Evolutionary conservation across 2,113 vertebrate species (phyloP), one percentile per base, ranked within the genome.

Genomic region (Gymnobelideus leadbeateri): DNA sequence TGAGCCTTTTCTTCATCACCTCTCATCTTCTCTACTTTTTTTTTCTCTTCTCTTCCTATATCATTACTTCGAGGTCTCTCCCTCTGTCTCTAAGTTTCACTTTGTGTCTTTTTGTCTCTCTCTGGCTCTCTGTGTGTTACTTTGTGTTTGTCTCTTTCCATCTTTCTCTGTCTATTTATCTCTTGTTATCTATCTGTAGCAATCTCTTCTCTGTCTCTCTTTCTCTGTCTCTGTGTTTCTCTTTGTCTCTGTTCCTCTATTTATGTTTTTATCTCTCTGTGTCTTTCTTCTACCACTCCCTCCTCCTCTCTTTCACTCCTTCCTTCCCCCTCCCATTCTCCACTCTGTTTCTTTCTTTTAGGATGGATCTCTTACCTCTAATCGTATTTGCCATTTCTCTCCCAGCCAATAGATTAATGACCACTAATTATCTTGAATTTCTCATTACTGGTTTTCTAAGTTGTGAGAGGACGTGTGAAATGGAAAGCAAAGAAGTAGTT

Each of bases 351-450:
- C 2, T 77, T 57, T 91, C 89, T 89, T 68, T 91, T 19, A 49
- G 43, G 25, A 96, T 92, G 25, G 19, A 94, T 94, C 53, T 25
- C 92, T 90, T 43, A 93, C 57, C 37, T 95, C 6, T 12, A 61
- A 89, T 93, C 77, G 26, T 93, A 3, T 54, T 50, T 93, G 93
- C 43, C 94, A 26, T 91, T 96, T 96, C 92, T 97, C 52, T 89
- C 61, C 92, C 37, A 90, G 68, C 10, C 49, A 95, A 25, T 93
- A 96, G 89, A 55, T 8, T 95, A 93, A 91, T 92, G 53, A 51
- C 11, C 54, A 4, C 3, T 96, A 96, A 94, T 77, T 28, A 93
- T 94, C 95, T 98, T 96, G 93, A 95, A 97, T 90, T 89, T 47
- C 16, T 95, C 51, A 95, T 91, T 94, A 92, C 92, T 54, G 61